Evolutionary conservation across 2,797 vertebrate species (phyloP).

Genomic region (Paedocypris micromegethes): DNA sequence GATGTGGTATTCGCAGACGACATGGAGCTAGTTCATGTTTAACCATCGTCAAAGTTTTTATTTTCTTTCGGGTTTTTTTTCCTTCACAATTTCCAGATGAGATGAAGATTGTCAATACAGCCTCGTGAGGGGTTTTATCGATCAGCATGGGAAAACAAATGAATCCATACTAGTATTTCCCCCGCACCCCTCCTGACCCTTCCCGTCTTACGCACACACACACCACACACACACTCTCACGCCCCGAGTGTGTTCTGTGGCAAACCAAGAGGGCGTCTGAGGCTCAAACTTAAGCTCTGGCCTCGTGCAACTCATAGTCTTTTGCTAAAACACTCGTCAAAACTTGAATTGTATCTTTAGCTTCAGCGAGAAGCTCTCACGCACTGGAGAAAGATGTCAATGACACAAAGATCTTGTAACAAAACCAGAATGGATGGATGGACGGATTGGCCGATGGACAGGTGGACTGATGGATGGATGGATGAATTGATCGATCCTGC

Average conservation of each 20-base stretch:
- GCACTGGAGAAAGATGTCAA: no score
- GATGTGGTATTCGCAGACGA: conserved; percentile 11
- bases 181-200: conserved; percentile 8
- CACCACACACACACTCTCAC: conserved; percentile 13
- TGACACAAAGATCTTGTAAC: no score
- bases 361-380: no score
- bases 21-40: conserved; percentile 13
- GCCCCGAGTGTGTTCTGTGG: conserved; percentile 17
- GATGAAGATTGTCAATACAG: conserved; percentile 30
- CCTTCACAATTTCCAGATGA: conserved; percentile 2
- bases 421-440: no score
- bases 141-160: conserved; percentile 39
- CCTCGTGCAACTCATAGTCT: conserved; percentile 10
- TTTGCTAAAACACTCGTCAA: conserved; percentile 9
- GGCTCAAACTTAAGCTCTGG: conserved; percentile 16
- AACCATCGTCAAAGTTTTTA: conserved; percentile 19
- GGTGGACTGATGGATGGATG: no score
- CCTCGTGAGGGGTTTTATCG: conserved; percentile 30
- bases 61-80: neutral
- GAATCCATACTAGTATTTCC: conserved; percentile 35
- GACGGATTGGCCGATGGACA: no score
- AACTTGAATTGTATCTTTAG: neutral
- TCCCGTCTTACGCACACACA: neutral
- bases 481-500: no score
- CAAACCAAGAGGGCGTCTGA: conserved; percentile 16